These are phyloP conservation scores for Epizoanthus fatuus DNA, from an alignment of 92 coral and sea anemone genomes.

Conservation along the genomic window DNA sequence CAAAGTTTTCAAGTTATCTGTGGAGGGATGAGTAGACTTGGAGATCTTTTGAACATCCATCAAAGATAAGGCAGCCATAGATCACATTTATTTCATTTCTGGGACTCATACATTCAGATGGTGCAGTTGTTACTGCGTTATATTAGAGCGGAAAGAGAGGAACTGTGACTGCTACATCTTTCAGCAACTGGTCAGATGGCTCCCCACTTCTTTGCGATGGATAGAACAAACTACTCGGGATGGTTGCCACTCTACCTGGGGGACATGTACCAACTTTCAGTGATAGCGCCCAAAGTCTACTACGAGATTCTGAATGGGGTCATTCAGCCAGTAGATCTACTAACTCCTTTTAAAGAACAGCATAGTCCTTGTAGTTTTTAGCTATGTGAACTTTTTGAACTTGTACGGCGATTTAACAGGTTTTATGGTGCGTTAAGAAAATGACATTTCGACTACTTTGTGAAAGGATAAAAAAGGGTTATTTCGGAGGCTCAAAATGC, in stretches of 20 bases:
- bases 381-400: too few species aligned
- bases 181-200: slow-evolving; percentile 43
- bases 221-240: slow-evolving; percentile 19
- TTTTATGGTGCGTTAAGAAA: too few species aligned
- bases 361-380: too few species aligned
- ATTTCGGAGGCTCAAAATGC: too few species aligned
- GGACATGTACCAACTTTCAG: slow-evolving; percentile 52
- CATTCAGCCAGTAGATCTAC: slow-evolving; percentile 48
- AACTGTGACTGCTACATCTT: slow-evolving; percentile 48
- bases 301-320: slow-evolving; percentile 46
- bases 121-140: slow-evolving; percentile 44
- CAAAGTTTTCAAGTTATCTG: not conserved
- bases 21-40: slow-evolving; percentile 3
- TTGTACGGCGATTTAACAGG: too few species aligned
- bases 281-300: slow-evolving; percentile 36
- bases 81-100: slow-evolving; percentile 47
- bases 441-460: too few species aligned
- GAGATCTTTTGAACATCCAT: not conserved
- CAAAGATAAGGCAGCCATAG: not conserved
- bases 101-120: slow-evolving; percentile 58
- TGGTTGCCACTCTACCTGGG: slow-evolving; percentile 56
- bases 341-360: too few species aligned
- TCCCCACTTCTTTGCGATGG: slow-evolving; percentile 59
- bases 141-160: slow-evolving; percentile 56
- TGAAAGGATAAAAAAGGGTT: too few species aligned